Evolutionary conservation across 2,797 vertebrate genomes (phyloP).

Genomic region (Sebastes steindachneri): DNA sequence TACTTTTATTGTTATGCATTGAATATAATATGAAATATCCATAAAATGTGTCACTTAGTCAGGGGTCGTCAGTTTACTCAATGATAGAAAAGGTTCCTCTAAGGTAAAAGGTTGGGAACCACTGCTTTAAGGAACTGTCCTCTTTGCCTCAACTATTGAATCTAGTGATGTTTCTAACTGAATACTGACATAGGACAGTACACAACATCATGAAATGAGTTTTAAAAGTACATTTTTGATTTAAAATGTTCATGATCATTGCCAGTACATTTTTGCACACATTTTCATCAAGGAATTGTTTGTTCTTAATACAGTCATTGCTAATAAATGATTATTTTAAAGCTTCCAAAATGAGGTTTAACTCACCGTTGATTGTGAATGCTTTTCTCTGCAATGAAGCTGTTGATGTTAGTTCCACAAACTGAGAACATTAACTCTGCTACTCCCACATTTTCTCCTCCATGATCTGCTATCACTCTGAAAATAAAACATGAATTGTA

Average conservation of each 20-base stretch:
- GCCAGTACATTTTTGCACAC: not conserved
- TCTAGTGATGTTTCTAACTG: no score
- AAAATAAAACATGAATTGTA: not conserved
- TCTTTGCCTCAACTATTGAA: no score
- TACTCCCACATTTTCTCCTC: constrained; percentile 9
- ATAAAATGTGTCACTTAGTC: no score
- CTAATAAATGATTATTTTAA: not conserved
- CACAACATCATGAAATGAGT: no score
- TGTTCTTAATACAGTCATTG: not conserved
- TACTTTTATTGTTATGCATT: no score
- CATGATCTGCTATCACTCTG: constrained; percentile 15
- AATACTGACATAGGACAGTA: no score
- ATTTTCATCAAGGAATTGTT: not conserved
- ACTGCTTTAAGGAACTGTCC: no score
- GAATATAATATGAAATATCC: no score
- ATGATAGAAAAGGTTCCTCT: no score
- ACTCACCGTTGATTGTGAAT: not conserved
- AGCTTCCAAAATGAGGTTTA: not conserved
- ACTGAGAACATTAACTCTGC: not conserved
- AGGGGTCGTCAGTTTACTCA: no score
- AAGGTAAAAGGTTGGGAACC: no score
- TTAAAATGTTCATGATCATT: not conserved
- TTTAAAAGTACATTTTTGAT: no score
- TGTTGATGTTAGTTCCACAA: not conserved
- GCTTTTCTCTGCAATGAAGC: constrained; percentile 4